These are phyloP conservation scores for Sebastes reedi DNA, from an alignment of 2,797 vertebrate species.

Conservation along the genomic window DNA sequence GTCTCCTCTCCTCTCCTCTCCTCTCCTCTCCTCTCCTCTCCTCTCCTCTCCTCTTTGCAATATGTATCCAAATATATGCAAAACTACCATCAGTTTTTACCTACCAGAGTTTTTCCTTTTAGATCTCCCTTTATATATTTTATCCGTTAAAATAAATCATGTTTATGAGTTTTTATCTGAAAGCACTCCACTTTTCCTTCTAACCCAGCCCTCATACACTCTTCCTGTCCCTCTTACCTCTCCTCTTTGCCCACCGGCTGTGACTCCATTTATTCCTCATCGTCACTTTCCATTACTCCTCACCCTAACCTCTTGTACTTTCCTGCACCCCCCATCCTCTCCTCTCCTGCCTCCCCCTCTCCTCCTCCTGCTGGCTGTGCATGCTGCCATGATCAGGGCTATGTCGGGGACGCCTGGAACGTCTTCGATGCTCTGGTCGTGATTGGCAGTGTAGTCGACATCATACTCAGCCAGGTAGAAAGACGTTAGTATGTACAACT, in stretches of 20 bases:
- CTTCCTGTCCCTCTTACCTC: conserved; percentile 16
- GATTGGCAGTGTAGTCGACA: conserved; percentile 99
- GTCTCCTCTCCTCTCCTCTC: conserved; percentile 16
- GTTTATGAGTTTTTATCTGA: neutral
- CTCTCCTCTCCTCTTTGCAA: neutral
- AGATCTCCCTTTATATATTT: neutral
- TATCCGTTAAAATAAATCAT: neutral
- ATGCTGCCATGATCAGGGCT: conserved; percentile 92
- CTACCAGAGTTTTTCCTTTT: neutral
- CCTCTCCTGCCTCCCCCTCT: conserved; percentile 8
- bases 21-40: neutral
- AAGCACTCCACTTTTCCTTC: neutral
- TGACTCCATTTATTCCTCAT: conserved; percentile 14
- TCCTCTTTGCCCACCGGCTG: neutral
- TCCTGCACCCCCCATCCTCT: neutral
- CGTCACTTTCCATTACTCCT: conserved; percentile 8
- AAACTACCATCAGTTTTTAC: neutral
- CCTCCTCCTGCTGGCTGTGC: conserved; percentile 72
- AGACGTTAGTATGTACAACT: conserved; percentile 72
- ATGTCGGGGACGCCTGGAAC: conserved; percentile 99
- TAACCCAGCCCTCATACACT: conserved; percentile 12
- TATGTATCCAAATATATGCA: neutral
- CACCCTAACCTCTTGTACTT: conserved; percentile 26
- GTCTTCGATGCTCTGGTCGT: conserved; percentile 99
- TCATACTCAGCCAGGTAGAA: conserved; percentile 99